Evolutionary conservation across 35 echinoderm and acorn worm species (phyloP).

Genomic region (Patiria miniata): DNA sequence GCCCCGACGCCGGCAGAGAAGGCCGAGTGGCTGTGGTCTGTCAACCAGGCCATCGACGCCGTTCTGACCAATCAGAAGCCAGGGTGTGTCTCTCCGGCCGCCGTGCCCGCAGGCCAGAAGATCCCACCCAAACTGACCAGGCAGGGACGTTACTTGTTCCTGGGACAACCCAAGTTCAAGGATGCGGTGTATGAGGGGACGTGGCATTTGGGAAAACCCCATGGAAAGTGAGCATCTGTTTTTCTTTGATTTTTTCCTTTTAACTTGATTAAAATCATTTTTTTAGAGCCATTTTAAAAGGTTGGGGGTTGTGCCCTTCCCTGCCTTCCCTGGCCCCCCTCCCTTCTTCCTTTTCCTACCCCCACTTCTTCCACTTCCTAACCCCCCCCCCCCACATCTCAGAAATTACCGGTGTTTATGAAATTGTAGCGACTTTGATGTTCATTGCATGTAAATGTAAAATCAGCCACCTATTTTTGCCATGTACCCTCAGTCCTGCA

Average conservation of each 20-base stretch:
- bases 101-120: constrained; percentile 32
- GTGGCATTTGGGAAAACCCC: constrained; percentile 91
- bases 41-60: constrained; percentile 89
- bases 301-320: no score
- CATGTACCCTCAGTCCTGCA: no score
- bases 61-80: constrained; percentile 67
- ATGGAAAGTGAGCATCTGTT: constrained; percentile 79
- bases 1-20: constrained; percentile 72
- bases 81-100: background rate
- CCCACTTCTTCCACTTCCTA: no score
- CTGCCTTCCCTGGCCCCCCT: no score
- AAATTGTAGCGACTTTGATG: no score
- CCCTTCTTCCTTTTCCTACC: no score
- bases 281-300: no score
- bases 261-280: background rate
- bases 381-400: no score
- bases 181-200: constrained; percentile 84
- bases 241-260: background rate
- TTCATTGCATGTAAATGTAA: no score
- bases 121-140: constrained; percentile 81
- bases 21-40: constrained; percentile 93
- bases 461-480: no score
- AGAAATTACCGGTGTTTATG: no score
- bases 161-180: constrained; percentile 57
- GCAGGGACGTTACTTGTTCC: constrained; percentile 74